These are phyloP conservation scores for Perca flavescens DNA, from an alignment of 2,113 vertebrate genomes.

Conservation along the genomic window DNA sequence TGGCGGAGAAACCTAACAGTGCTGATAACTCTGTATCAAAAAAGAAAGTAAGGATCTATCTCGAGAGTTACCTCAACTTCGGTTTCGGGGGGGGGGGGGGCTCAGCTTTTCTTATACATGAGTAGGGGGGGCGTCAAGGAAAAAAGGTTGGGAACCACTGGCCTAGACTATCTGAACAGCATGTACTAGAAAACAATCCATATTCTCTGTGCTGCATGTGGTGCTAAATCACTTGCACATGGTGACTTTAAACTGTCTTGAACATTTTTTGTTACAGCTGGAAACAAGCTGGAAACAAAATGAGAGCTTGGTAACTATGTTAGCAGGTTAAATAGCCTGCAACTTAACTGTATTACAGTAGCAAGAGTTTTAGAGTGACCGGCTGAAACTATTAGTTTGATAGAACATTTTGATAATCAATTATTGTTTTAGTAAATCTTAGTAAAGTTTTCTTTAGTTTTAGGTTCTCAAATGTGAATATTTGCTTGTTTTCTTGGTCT, in stretches of 20 bases:
- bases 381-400: neutral
- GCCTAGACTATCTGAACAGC: neutral
- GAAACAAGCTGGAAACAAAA: neutral
- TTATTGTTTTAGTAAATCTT: neutral
- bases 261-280: neutral
- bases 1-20: too few species aligned
- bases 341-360: neutral
- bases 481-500: neutral
- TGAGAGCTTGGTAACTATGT: neutral
- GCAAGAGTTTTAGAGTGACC: neutral
- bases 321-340: neutral
- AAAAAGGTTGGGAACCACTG: too few species aligned
- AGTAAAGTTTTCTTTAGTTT: neutral
- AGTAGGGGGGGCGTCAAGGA: too few species aligned
- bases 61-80: too few species aligned
- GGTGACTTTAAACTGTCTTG: neutral
- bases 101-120: too few species aligned
- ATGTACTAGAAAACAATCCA: neutral
- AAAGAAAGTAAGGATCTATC: too few species aligned
- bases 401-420: neutral
- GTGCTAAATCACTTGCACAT: conserved; percentile 26
- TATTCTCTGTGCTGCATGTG: conserved; percentile 6
- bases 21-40: too few species aligned
- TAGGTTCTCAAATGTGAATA: neutral
- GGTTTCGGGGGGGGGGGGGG: too few species aligned